Base-by-base conservation (phyloP, 2,888 invertebrate species). In the Lomographa bimaculata region DNA sequence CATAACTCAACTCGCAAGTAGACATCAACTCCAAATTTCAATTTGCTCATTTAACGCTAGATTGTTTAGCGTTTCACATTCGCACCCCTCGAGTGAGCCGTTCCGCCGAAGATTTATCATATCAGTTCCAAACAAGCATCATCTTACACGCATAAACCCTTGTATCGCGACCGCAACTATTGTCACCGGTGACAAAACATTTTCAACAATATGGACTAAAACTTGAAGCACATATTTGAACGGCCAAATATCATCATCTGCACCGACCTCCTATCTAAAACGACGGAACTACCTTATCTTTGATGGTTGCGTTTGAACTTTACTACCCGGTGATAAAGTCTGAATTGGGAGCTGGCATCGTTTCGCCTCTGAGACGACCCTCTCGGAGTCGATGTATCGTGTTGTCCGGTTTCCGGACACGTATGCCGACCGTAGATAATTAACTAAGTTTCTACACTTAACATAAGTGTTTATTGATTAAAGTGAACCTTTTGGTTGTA, bases 81-180 rank as follows among this genome's bases (percentile, higher is more conserved):
- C 47, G 21, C 82, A 73, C 79, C 81, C 61, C 60, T 65, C 80
- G 62, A 85, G 80, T 82, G 83, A 83, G 85, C 77, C 75, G 79
- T 84, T 83, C 68, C 69, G 77, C 69, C 77, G 80, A 84, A 84
- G 87, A 89, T 89, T 87, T 87, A 87, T 87, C 87, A 87, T 86
- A 87, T 85, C 85, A 77, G 77, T 82, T 82, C 72, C 71, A 80
- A 89, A 89, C 87, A 86, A 87, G 84, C 87, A 76, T 87, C 87
- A 86, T 87, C 86, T 86, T 85, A 86, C 86, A 86, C 79, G 77
- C 84, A 83, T 86, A 86, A 86, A 85, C 83, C 84, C 74, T 67
- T 72, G 64, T 80, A 84, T 81, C 81, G 67, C 70, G 64, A 56
- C 70, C 72, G 54, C 71, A 67, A 67, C 61, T 43, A 36, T 43